Evolutionary conservation across 2,888 invertebrate genomes (phyloP), one percentile per base, ranked within the genome.

Genomic region (Drosophila multiciliata): DNA sequence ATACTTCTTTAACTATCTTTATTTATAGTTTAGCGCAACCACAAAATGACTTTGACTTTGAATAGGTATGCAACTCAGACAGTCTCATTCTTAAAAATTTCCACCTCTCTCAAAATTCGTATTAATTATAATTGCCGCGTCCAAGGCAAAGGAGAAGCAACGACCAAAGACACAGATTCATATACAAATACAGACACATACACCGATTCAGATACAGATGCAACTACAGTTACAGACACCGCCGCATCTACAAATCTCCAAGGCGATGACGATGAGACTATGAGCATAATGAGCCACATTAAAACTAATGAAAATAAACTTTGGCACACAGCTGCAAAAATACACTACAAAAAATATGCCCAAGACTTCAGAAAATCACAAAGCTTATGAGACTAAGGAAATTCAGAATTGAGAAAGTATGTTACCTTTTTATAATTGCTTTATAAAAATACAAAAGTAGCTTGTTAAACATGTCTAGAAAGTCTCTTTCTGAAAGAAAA

Each of bases 221-320:
- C 59, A 7, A 53, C 49, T 32, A 64, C 67, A 66, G 53, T 45
- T 50, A 64, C 66, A 69, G 62, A 54, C 54, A 66, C 32, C 33
- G 20, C 20, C 26, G 40, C 48, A 54, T 49, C n/a, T 50, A 40
- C 49, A 50, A 50, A 57, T 67, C 57, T 57, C 35, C 50, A 50
- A 55, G 40, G 45, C 50, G 57, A 7, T 40, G 50, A 26, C 35
- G 42, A 23, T n/a, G 53, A 62, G 65, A 70, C 81, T 59, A 70
- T 78, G 80, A 80, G 66, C 79, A 86, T 88, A 90, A 88, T 87
- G 90, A 90, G 90, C 82, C 79, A 87, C 77, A 87, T 87, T 87
- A 86, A 90, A 83, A 88, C 82, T 87, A 87, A 87, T 90, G 87
- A 87, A 90, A 87, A 90, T 87, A 83, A 87, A 88, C 90, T 90